phyloP scores from a whole-genome alignment of 2,113 vertebrate species.

The Phaethon lepturus region DNA sequence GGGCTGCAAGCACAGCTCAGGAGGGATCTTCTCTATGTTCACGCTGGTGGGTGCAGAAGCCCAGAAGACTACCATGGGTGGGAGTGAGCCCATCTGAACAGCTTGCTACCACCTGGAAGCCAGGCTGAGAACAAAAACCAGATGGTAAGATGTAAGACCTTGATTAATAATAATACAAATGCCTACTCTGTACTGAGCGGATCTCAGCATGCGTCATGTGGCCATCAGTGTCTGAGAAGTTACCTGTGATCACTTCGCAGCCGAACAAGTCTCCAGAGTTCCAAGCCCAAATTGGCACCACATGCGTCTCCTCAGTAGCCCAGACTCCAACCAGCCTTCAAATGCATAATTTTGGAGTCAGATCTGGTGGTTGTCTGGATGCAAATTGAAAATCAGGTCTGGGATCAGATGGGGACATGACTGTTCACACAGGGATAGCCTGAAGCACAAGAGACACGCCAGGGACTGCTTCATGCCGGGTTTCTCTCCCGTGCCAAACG shows the following conservation, averaged over 20 bases:
- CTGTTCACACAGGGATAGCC: not conserved
- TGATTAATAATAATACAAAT: not conserved
- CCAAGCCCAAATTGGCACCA: not conserved
- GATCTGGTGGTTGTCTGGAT: not conserved
- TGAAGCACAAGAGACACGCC: not conserved
- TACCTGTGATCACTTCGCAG: not conserved
- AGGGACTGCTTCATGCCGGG: not conserved
- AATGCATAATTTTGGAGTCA: not conserved
- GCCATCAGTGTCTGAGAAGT: not conserved
- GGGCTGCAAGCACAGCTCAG: not conserved
- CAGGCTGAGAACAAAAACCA: not conserved
- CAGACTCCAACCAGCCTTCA: not conserved
- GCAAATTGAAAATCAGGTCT: not conserved
- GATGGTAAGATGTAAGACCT: not conserved
- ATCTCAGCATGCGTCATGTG: not conserved
- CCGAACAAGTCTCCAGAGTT: not conserved
- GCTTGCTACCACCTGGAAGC: conserved; percentile 6
- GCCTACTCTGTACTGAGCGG: not conserved
- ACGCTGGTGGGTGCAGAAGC: not conserved
- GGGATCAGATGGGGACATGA: not conserved
- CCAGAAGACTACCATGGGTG: not conserved
- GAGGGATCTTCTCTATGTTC: not conserved
- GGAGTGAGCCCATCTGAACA: not conserved
- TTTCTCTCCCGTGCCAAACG: not conserved
- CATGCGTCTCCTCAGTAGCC: not conserved